phyloP scores from a whole-genome alignment of 2,888 invertebrate species.

The Lasius platythorax region DNA sequence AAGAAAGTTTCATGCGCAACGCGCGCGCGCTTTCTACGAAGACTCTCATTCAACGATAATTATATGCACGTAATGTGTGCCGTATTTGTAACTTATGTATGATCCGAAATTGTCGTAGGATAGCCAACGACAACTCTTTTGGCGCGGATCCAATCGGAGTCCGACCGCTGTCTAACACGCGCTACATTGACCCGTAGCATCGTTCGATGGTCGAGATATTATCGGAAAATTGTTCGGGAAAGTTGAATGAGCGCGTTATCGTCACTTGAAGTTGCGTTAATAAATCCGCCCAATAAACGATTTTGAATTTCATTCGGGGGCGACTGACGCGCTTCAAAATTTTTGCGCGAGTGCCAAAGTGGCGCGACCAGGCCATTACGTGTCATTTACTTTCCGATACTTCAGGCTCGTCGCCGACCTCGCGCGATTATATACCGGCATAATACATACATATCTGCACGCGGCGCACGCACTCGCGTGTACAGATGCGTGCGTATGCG shows the following conservation, averaged over 20 bases:
- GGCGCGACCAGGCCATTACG: slow-evolving; percentile 35
- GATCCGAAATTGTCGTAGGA: slow-evolving; percentile 30
- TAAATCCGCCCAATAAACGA: slow-evolving; percentile 25
- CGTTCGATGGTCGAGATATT: slow-evolving; percentile 29
- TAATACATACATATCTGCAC: neutral
- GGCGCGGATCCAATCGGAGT: slow-evolving; percentile 28
- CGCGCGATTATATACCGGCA: slow-evolving; percentile 39
- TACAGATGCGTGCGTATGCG: neutral
- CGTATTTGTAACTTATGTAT: slow-evolving; percentile 20
- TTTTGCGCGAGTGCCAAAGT: slow-evolving; percentile 40
- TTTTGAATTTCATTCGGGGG: slow-evolving; percentile 35
- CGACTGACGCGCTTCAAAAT: slow-evolving; percentile 47
- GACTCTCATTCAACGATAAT: slow-evolving; percentile 19
- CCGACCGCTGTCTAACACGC: neutral
- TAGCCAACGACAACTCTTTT: neutral
- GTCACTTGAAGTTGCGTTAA: slow-evolving; percentile 50
- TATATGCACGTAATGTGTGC: slow-evolving; percentile 19
- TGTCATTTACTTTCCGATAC: slow-evolving; percentile 48
- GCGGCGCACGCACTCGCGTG: neutral
- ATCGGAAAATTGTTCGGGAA: slow-evolving; percentile 49
- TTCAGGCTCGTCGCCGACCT: slow-evolving; percentile 19
- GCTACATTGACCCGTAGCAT: slow-evolving; percentile 15
- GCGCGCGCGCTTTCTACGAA: neutral
- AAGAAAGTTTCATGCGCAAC: slow-evolving; percentile 12
- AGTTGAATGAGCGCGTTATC: slow-evolving; percentile 35